phyloP scores from a whole-genome alignment of 2,888 invertebrate species.

The Leptinotarsa haldemani region DNA sequence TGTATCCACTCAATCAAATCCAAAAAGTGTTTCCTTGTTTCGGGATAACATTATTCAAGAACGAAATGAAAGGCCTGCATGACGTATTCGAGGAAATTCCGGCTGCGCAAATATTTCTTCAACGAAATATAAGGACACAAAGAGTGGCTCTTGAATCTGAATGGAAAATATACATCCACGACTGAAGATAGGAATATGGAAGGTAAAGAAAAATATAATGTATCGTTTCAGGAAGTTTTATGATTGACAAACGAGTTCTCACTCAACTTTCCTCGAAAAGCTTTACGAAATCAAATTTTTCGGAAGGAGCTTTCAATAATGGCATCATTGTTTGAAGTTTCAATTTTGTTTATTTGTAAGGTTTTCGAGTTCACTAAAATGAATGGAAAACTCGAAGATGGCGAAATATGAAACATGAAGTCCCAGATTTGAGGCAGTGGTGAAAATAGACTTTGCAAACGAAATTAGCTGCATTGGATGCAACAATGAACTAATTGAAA shows the following conservation, averaged over 20 bases:
- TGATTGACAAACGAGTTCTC: conserved; percentile 3
- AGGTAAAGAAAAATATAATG: background rate
- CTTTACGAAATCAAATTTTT: background rate
- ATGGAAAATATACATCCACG: background rate
- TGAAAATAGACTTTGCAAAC: no score
- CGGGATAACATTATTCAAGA: conserved; percentile 14
- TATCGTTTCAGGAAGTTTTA: background rate
- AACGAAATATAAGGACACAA: conserved; percentile 7
- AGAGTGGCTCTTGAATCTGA: conserved; percentile 16
- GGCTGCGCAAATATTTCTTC: conserved; percentile 21
- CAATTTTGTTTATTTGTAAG: no score
- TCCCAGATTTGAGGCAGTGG: no score
- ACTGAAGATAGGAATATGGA: background rate
- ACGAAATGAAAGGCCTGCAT: conserved; percentile 14
- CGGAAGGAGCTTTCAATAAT: no score
- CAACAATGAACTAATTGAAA: no score
- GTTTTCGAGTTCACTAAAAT: no score
- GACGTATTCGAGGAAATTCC: conserved; percentile 6
- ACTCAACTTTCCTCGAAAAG: background rate
- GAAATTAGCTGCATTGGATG: no score
- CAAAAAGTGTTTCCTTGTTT: conserved; percentile 34
- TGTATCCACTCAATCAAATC: conserved; percentile 29
- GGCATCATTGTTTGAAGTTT: no score
- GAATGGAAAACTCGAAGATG: no score
- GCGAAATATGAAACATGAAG: no score